Evolutionary conservation across 2,888 invertebrate species (phyloP), one percentile per base, ranked within the genome.

Genomic region (Epistrophe grossulariae): DNA sequence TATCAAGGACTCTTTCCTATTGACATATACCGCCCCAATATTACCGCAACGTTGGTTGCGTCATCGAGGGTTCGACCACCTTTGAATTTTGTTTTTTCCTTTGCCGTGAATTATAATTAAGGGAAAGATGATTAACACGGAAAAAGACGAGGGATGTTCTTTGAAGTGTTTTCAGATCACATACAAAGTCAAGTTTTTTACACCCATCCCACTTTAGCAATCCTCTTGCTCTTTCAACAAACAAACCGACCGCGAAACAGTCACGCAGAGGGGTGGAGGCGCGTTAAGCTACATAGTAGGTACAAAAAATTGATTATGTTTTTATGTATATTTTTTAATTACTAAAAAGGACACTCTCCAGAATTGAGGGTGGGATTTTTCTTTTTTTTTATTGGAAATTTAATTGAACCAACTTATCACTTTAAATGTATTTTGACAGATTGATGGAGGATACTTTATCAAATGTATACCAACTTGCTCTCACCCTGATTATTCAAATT

Each of bases 61-160:
- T 6, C 11, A 4, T 31, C 19, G 85, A 85, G 81, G 85, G 85
- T 85, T 87, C 71, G 78, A 85, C 85, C 85, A 85, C 81, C 82
- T 82, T 38, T 59, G 79, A 85, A 73, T 59, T 79, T 77, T 82
- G 57, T 76, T 78, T 73, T 60, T 76, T 71, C 59, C 74, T 77
- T 64, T 74, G 24, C 59, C 24, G 70, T 82, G 82, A 82, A 87
- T 87, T 82, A 82, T 82, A 87, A 87, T 87, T 87, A 87, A 87
- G 82, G 82, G 79, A 82, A 79, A 82, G 85, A 85, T 85, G 81
- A 87, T 87, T 87, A 87, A 87, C 82, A 79, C 57, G 59, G 10
- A 31, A 31, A 59, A 78, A 50, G 19, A 78, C 73, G 79, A 81
- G 85, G 82, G 85, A 87, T 82, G 80, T 79, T 82, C 79, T 45